A percentile compares a stretch with the other conserved stretches of the same genome.
These are phyloP conservation scores for Cataglyphis livida DNA, from an alignment of 2,888 invertebrate genomes.

Conservation along the genomic window DNA sequence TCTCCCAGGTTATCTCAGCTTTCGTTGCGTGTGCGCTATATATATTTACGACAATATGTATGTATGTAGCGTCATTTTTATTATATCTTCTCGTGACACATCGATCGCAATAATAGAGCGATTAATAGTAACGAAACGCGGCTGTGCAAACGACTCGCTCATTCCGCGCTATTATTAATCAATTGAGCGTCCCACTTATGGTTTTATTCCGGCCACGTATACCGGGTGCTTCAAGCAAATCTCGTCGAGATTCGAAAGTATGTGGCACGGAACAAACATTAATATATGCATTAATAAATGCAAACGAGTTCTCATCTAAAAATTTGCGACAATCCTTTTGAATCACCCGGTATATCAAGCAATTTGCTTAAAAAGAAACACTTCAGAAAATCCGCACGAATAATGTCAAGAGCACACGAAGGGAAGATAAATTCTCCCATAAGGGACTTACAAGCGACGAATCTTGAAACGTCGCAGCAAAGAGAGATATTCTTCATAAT, in stretches of 20 bases:
- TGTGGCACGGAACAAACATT: background rate
- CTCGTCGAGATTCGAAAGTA: background rate
- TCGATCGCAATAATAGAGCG: slow-evolving; percentile 62
- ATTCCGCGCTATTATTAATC: slow-evolving; percentile 70
- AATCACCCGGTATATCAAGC: background rate
- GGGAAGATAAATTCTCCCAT: slow-evolving; percentile 11
- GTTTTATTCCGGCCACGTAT: slow-evolving; percentile 58
- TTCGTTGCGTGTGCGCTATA: background rate
- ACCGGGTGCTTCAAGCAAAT: background rate
- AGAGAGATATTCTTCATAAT: background rate
- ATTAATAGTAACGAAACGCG: slow-evolving; percentile 59
- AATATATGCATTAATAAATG: background rate
- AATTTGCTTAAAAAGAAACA: background rate
- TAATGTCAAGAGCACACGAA: slow-evolving; percentile 3
- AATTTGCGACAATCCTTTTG: background rate
- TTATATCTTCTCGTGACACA: slow-evolving; percentile 40
- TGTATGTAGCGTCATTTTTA: slow-evolving; percentile 33
- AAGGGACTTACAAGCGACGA: slow-evolving; percentile 22
- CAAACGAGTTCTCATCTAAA: background rate
- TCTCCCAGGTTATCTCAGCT: background rate
- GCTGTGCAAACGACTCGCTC: slow-evolving; percentile 37
- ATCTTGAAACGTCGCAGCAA: background rate
- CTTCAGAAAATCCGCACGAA: slow-evolving; percentile 12
- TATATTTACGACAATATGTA: background rate
- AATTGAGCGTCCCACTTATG: slow-evolving; percentile 68